Conservation (phyloP, 2,113 vertebrate genomes). For the Tragelaphus strepsiceros region DNA sequence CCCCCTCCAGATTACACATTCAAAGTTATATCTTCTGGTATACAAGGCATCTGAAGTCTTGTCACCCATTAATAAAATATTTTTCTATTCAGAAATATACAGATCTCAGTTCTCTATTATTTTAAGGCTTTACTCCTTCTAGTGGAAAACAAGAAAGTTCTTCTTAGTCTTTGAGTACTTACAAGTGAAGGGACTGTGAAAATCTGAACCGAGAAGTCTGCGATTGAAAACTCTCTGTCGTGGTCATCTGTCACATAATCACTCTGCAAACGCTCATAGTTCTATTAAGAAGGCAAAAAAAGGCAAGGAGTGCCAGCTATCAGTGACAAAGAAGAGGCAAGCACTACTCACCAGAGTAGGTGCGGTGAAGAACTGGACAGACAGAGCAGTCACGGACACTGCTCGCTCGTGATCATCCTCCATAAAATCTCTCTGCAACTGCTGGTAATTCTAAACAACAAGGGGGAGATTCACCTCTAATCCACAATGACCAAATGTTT, state of each 20-base stretch:
- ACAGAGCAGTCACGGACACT: slow-evolving; percentile 98
- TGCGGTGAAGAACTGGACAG: slow-evolving; percentile 99
- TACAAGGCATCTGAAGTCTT: not conserved
- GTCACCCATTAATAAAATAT: not conserved
- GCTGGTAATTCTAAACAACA: slow-evolving; percentile 98
- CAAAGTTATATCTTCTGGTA: not conserved
- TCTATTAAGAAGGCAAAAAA: slow-evolving; percentile 92
- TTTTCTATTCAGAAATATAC: slow-evolving; percentile 38
- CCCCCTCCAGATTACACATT: not conserved
- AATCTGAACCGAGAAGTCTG: slow-evolving; percentile 98
- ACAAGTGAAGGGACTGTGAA: slow-evolving; percentile 98
- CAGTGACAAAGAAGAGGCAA: slow-evolving; percentile 82
- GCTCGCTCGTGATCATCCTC: slow-evolving; percentile 98
- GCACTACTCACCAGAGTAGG: slow-evolving; percentile 97
- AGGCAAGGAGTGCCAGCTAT: slow-evolving; percentile 86
- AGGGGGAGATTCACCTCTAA: slow-evolving; percentile 93
- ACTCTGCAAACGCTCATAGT: slow-evolving; percentile 96
- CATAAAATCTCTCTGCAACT: slow-evolving; percentile 99
- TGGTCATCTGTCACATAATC: slow-evolving; percentile 98
- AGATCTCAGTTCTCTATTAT: slow-evolving; percentile 48
- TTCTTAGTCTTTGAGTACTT: slow-evolving; percentile 84
- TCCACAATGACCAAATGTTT: slow-evolving; percentile 80
- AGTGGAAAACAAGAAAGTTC: slow-evolving; percentile 73
- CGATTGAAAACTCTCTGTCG: slow-evolving; percentile 96
- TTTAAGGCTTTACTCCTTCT: slow-evolving; percentile 53